A percentile compares a stretch with the other conserved stretches of the same genome.
Evolutionary conservation across 2,888 invertebrate species (phyloP).

Genomic region (Erebia palarica): DNA sequence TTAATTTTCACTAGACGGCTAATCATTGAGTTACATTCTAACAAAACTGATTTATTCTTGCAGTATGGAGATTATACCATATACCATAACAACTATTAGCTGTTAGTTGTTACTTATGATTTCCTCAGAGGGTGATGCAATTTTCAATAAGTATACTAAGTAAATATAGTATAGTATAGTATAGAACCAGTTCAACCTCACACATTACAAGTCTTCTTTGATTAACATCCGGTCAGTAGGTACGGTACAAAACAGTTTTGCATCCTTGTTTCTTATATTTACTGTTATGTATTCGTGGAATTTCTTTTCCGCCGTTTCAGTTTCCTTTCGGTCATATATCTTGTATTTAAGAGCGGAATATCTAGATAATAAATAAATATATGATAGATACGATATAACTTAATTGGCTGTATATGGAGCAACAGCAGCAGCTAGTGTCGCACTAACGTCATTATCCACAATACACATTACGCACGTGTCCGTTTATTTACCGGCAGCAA

Average conservation of each 20-base stretch:
- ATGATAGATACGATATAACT: neutral
- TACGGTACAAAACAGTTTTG: neutral
- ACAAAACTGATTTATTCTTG: neutral
- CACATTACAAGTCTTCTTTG: neutral
- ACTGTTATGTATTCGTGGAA: neutral
- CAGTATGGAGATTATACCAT: neutral
- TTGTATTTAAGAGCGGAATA: too few species aligned
- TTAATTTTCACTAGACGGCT: neutral
- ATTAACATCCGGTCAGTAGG: neutral
- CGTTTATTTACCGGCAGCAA: conserved; percentile 55
- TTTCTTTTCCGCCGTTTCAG: too few species aligned
- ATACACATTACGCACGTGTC: conserved; percentile 52
- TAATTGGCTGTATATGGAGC: conserved; percentile 26
- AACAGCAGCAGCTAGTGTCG: conserved; percentile 23
- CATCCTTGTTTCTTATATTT: neutral
- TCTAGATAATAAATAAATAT: neutral
- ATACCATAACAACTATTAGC: neutral
- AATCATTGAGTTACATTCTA: neutral
- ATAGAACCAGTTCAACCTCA: neutral
- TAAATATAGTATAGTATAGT: neutral
- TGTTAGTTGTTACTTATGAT: neutral
- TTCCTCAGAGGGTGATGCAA: neutral
- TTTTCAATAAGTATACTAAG: neutral
- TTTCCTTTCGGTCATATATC: too few species aligned
- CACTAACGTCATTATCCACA: conserved; percentile 47